Evolutionary conservation across 2,888 invertebrate genomes (phyloP).

Genomic region (Spodoptera littoralis): DNA sequence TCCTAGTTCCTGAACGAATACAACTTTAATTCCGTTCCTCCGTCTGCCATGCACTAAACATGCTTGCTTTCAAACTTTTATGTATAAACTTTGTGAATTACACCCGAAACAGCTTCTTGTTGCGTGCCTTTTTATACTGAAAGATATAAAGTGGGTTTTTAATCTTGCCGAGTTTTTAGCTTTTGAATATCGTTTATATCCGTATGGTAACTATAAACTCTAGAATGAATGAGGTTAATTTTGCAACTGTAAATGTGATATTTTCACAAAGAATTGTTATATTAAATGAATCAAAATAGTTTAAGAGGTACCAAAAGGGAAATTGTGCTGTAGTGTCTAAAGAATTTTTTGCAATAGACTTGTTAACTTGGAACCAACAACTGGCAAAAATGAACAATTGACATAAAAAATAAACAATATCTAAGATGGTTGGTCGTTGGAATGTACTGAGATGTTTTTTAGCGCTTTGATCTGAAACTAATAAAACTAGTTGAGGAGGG

Average conservation of each 20-base stretch:
- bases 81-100: slow-evolving; percentile 64
- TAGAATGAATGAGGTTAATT: no score
- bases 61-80: slow-evolving; percentile 65
- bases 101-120: slow-evolving; percentile 41
- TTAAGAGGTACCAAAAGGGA: no score
- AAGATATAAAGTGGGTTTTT: slow-evolving; percentile 38
- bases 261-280: no score
- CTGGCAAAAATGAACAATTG: slow-evolving; percentile 4
- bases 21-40: slow-evolving; percentile 65
- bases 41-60: slow-evolving; percentile 58
- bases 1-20: slow-evolving; percentile 51
- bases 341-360: no score
- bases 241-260: no score
- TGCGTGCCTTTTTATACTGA: slow-evolving; percentile 37
- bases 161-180: slow-evolving; percentile 31
- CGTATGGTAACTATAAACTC: no score
- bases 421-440: slow-evolving; percentile 13
- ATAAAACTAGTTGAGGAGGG: slow-evolving; percentile 63
- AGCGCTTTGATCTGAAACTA: slow-evolving; percentile 60
- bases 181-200: slow-evolving; percentile 14
- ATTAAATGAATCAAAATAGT: no score
- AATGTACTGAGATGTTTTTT: slow-evolving; percentile 37
- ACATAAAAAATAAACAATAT: slow-evolving; percentile 27
- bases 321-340: no score
- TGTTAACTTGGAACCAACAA: no score